phyloP scores from a whole-genome alignment of 30 jellyfish, hydroid and myxozoan genomes.

The Aurelia coerulea region DNA sequence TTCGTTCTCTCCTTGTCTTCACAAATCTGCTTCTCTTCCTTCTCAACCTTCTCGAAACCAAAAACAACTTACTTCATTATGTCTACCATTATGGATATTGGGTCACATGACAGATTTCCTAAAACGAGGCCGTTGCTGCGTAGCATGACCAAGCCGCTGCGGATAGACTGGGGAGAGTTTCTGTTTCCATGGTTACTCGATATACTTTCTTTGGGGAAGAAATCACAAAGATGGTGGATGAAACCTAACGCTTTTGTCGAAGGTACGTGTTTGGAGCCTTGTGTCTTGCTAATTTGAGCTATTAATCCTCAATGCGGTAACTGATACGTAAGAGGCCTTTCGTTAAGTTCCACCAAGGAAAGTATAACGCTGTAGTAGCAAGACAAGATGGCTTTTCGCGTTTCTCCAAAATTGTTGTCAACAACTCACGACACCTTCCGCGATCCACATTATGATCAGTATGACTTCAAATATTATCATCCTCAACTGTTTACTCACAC shows the following conservation, averaged over 20 bases:
- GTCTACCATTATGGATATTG: neutral
- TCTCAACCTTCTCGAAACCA: neutral
- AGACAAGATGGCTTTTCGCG: constrained; percentile 64
- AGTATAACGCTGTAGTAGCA: no score
- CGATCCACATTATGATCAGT: constrained; percentile 53
- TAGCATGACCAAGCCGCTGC: no score
- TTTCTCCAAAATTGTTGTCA: constrained; percentile 60
- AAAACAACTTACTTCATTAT: constrained; percentile 5
- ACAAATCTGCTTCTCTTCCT: no score
- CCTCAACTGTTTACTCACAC: constrained; percentile 67
- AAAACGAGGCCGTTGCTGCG: no score
- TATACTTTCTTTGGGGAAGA: no score
- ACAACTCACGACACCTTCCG: constrained; percentile 76
- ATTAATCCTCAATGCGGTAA: neutral
- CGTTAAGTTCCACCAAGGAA: no score
- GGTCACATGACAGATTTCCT: constrained; percentile 5
- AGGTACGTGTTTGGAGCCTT: no score
- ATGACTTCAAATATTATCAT: constrained; percentile 67
- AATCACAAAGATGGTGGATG: no score
- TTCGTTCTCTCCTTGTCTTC: neutral
- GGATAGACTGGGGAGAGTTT: no score
- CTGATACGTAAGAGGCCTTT: no score
- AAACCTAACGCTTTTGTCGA: no score
- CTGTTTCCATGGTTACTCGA: no score
- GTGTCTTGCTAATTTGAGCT: neutral